Conservation (phyloP, 1,140 invertebrate species). For the Rhyzopertha dominica region DNA sequence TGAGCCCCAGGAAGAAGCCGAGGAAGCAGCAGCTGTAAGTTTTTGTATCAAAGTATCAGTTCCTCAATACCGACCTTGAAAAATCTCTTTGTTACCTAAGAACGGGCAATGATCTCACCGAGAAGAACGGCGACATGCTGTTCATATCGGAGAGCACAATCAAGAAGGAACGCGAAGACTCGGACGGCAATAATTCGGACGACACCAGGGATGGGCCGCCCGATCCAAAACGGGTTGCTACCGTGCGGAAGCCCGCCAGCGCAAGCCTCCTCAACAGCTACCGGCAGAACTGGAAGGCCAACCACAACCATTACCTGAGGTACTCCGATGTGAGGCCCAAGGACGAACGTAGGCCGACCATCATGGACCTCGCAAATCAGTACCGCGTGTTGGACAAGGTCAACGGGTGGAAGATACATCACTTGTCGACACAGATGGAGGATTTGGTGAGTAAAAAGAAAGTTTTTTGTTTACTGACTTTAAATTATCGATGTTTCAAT, state of each 20-base stretch:
- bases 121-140: slow-evolving; percentile 64
- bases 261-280: slow-evolving; percentile 48
- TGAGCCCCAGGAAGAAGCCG: slow-evolving; percentile 67
- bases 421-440: slow-evolving; percentile 88
- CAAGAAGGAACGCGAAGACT: slow-evolving; percentile 46
- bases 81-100: slow-evolving; percentile 40
- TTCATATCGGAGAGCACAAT: slow-evolving; percentile 54
- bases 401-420: slow-evolving; percentile 94
- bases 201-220: slow-evolving; percentile 38
- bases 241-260: slow-evolving; percentile 44
- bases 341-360: slow-evolving; percentile 74
- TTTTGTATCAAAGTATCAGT: slow-evolving; percentile 7
- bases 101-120: slow-evolving; percentile 60
- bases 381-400: slow-evolving; percentile 80
- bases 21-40: slow-evolving; percentile 68
- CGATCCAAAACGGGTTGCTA: slow-evolving; percentile 28
- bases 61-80: slow-evolving; percentile 2
- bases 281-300: slow-evolving; percentile 54
- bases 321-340: slow-evolving; percentile 84
- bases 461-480: too few species aligned
- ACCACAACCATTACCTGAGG: slow-evolving; percentile 76
- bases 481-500: too few species aligned
- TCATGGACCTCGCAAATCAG: slow-evolving; percentile 86
- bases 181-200: slow-evolving; percentile 35
- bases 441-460: slow-evolving; percentile 72